Conservation (phyloP, 2,888 invertebrate species). For the Linnaemya vulpina region DNA sequence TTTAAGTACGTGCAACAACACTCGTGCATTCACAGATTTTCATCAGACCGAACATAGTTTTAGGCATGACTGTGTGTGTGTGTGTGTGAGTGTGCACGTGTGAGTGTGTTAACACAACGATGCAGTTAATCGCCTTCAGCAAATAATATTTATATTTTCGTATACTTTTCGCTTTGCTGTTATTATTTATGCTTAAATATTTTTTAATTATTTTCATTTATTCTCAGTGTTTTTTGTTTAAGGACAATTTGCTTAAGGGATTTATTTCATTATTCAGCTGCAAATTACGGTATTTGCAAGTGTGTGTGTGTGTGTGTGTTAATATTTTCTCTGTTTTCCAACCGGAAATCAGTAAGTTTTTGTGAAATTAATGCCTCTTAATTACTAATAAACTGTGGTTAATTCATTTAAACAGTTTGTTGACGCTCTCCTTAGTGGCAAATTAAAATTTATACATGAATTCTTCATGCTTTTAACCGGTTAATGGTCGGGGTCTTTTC, state of each 20-base stretch:
- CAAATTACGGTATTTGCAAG: not conserved
- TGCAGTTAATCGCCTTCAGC: constrained; percentile 44
- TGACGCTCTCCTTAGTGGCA: constrained; percentile 17
- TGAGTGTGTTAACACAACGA: not conserved
- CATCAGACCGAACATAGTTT: not conserved
- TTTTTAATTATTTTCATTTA: constrained; percentile 22
- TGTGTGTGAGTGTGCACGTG: not conserved
- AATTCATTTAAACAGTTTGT: constrained; percentile 16
- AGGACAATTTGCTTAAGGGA: constrained; percentile 60
- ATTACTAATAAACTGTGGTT: constrained; percentile 54
- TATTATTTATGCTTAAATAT: not conserved
- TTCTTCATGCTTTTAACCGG: not conserved
- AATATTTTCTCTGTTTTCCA: not conserved
- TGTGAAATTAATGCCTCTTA: constrained; percentile 22
- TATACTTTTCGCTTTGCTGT: constrained; percentile 9
- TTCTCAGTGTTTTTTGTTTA: constrained; percentile 46
- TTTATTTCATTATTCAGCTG: not conserved
- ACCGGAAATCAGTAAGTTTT: constrained; percentile 29
- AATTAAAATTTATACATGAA: constrained; percentile 52
- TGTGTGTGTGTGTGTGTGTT: not conserved
- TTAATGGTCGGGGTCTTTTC: not conserved
- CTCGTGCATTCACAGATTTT: not conserved
- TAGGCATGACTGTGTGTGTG: not conserved
- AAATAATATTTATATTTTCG: constrained; percentile 16
- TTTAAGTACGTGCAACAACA: not conserved